Evolutionary conservation across 2,113 vertebrate species (phyloP).

Genomic region (Pelodiscus sinensis): DNA sequence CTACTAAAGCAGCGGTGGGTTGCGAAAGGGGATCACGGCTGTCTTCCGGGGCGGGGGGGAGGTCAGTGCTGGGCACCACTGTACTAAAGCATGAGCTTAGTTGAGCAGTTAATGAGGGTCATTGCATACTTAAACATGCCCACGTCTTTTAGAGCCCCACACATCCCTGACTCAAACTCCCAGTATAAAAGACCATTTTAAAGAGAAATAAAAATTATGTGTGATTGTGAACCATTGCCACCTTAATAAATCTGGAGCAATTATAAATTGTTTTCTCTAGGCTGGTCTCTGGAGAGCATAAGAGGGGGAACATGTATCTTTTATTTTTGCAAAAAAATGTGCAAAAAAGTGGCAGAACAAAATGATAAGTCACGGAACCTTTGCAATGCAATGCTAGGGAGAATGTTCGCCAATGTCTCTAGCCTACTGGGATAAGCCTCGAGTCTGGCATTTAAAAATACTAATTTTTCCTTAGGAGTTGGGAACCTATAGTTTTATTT

Average conservation of each 20-base stretch:
- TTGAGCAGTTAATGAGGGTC: not conserved
- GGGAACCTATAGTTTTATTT: not conserved
- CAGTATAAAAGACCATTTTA: not conserved
- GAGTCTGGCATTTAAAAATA: not conserved
- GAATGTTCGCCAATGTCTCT: not conserved
- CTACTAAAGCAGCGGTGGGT: too few species aligned
- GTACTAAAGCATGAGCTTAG: not conserved
- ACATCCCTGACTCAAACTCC: not conserved
- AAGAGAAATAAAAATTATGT: not conserved
- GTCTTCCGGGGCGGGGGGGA: too few species aligned
- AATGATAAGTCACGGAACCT: not conserved
- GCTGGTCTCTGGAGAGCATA: not conserved
- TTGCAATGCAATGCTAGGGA: not conserved
- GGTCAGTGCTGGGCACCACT: too few species aligned
- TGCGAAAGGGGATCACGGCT: too few species aligned
- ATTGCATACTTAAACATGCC: not conserved
- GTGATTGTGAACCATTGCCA: not conserved
- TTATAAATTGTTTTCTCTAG: not conserved
- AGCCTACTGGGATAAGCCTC: fast-evolving
- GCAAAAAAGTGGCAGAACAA: not conserved
- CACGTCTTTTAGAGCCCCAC: not conserved
- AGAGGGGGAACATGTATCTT: not conserved
- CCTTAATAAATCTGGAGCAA: not conserved
- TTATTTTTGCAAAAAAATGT: not conserved
- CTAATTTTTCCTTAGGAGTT: not conserved